Percentiles rank a stretch among this genome's conserved stretches.
phyloP scores from a whole-genome alignment of 2,113 vertebrate species.

The Grammomys surdaster region DNA sequence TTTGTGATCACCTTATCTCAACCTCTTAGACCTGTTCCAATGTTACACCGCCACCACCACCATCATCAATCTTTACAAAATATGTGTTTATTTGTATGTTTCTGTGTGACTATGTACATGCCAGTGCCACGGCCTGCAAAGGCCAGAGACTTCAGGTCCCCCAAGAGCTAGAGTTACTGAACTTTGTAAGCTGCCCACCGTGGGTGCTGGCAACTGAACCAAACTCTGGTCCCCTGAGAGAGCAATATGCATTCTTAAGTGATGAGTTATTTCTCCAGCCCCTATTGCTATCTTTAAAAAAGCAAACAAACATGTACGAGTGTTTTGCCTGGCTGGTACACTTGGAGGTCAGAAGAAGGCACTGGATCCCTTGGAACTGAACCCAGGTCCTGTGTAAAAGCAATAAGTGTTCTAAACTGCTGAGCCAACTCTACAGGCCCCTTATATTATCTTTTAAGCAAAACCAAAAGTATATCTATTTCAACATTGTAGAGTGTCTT shows the following conservation, averaged over 20 bases:
- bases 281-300: not conserved
- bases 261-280: not conserved
- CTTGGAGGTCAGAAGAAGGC: not conserved
- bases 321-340: not conserved
- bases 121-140: too few relatives aligned
- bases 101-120: not conserved
- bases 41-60: not conserved
- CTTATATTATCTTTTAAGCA: not conserved
- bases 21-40: not conserved
- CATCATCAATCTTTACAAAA: not conserved
- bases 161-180: not conserved
- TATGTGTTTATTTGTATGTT: not conserved
- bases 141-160: not conserved
- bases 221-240: not conserved
- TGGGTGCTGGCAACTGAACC: not conserved
- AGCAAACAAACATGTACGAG: not conserved
- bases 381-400: not conserved
- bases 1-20: not conserved
- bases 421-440: not conserved
- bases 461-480: not conserved
- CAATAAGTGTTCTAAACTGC: not conserved
- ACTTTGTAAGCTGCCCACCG: not conserved
- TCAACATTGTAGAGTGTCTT: not conserved
- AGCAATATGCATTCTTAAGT: not conserved
- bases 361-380: not conserved